Conservation (phyloP, 53 echinoderm and acorn worm species). For the Echinarachnius parma region DNA sequence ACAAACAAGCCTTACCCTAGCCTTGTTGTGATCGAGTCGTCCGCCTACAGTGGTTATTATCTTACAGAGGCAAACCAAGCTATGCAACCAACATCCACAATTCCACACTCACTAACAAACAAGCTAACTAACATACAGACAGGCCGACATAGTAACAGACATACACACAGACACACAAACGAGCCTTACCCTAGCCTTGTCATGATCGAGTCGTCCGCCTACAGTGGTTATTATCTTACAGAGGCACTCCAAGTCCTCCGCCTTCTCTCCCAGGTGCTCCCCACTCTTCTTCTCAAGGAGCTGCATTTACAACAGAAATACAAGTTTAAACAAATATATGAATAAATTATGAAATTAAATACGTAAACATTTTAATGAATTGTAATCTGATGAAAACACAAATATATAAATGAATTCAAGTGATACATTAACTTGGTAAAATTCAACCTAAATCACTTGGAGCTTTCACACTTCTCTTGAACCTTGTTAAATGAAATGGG, state of each 20-base stretch:
- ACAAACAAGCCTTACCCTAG: constrained; percentile 76
- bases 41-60: constrained; percentile 97
- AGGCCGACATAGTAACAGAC: no score
- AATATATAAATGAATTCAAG: not conserved
- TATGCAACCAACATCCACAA: no score
- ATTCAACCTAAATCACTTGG: no score
- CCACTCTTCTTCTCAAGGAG: constrained; percentile 90
- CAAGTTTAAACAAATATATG: not conserved
- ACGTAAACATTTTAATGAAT: no score
- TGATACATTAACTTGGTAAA: no score
- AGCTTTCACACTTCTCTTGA: no score
- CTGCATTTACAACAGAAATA: constrained; percentile 45
- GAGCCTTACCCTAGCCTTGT: constrained; percentile 85
- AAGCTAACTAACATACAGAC: no score
- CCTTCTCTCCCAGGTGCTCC: constrained; percentile 78
- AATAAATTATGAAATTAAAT: not conserved
- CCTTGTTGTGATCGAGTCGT: constrained; percentile 87
- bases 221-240: constrained; percentile 99
- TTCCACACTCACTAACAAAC: no score
- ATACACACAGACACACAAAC: no score
- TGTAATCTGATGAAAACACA: no score
- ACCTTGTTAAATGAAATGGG: no score
- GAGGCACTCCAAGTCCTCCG: constrained; percentile 95
- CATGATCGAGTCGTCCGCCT: constrained; percentile 89
- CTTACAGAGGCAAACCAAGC: no score